phyloP scores from a whole-genome alignment of 2,113 vertebrate species.

The Mastomys coucha region DNA sequence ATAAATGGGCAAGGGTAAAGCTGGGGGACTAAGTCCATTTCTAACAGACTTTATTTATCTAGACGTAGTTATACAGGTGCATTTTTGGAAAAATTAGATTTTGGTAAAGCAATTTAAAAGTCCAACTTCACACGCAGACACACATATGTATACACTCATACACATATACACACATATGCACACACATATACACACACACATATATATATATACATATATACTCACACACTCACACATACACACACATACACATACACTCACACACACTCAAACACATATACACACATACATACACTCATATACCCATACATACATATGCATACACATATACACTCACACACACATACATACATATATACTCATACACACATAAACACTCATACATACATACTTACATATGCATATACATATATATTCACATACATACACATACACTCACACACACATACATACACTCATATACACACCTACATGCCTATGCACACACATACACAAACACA shows the following conservation, averaged over 20 bases:
- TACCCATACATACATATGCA: neutral
- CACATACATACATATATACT: neutral
- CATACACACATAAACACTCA: neutral
- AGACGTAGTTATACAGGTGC: constrained; percentile 10
- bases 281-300: too few relatives aligned
- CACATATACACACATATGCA: neutral
- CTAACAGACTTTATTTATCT: neutral
- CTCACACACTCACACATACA: too few relatives aligned
- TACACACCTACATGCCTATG: neutral
- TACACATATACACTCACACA: neutral
- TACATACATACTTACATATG: too few relatives aligned
- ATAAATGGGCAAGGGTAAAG: neutral
- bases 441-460: too few relatives aligned
- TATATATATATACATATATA: too few relatives aligned
- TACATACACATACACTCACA: neutral
- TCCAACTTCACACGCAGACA: neutral
- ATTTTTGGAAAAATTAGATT: neutral
- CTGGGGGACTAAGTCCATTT: constrained; percentile 27
- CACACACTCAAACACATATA: too few relatives aligned
- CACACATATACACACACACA: too few relatives aligned
- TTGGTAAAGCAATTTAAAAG: neutral
- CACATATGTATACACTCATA: neutral
- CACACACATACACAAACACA: neutral
- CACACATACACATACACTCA: too few relatives aligned
- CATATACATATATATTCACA: neutral